These are phyloP conservation scores for Schizopygopsis malacanthus DNA, from an alignment of 2,797 vertebrate genomes.

Conservation along the genomic window DNA sequence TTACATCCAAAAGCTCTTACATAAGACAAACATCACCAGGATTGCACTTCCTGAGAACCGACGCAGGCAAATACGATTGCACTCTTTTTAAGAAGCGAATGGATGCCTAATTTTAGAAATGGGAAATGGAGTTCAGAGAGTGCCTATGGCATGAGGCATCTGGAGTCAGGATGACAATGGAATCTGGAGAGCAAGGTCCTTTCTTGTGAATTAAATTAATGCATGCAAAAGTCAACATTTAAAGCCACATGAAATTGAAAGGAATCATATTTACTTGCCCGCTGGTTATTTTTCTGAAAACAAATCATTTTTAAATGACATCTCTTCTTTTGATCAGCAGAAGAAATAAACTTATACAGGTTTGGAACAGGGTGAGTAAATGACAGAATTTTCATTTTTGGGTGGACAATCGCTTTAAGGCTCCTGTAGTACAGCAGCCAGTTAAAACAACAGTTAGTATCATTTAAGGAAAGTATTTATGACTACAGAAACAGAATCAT, in stretches of 20 bases:
- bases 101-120: constrained; percentile 22
- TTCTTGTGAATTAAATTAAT: constrained; percentile 41
- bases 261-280: background rate
- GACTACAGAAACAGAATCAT: background rate
- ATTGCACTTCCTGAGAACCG: constrained; percentile 1
- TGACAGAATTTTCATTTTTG: too few species aligned
- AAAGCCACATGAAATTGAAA: background rate
- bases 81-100: constrained; percentile 34
- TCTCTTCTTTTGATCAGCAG: too few species aligned
- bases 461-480: background rate
- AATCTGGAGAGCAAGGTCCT: constrained; percentile 32
- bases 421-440: background rate
- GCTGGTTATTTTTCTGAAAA: background rate
- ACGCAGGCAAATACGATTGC: background rate
- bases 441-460: background rate
- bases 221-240: background rate
- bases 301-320: background rate
- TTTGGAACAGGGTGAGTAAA: too few species aligned
- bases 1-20: constrained; percentile 36
- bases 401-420: background rate
- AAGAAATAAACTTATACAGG: too few species aligned
- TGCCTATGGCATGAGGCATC: constrained; percentile 30
- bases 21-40: constrained; percentile 34
- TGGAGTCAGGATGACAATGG: constrained; percentile 18
- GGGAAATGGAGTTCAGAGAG: constrained; percentile 18